Percentiles rank a stretch among this genome's conserved stretches.
Conservation (phyloP, 2,113 vertebrate genomes). For the Leptobrachium ailaonicum region DNA sequence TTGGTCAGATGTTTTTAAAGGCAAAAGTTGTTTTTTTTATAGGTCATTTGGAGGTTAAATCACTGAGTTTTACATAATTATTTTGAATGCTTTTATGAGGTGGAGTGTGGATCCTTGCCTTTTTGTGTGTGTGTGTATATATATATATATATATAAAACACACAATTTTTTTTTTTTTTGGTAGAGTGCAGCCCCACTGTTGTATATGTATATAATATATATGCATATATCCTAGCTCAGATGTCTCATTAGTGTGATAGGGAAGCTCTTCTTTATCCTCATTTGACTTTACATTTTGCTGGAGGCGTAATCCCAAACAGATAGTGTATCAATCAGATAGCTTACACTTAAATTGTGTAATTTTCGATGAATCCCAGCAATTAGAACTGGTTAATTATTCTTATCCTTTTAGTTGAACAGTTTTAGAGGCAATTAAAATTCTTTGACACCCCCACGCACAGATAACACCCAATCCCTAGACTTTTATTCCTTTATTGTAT, state of each 20-base stretch:
- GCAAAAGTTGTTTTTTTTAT: too few relatives aligned
- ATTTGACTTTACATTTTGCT: not conserved
- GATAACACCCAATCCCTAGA: not conserved
- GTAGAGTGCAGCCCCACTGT: too few relatives aligned
- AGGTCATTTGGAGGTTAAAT: too few relatives aligned
- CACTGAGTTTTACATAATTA: too few relatives aligned
- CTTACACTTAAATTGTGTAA: not conserved
- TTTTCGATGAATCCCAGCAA: not conserved
- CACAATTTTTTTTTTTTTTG: too few relatives aligned
- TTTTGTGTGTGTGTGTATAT: too few relatives aligned
- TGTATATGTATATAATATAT: too few relatives aligned
- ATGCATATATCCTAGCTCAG: not conserved
- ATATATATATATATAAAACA: too few relatives aligned
- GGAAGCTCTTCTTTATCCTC: not conserved
- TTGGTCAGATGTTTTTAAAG: too few relatives aligned
- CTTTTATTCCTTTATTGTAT: too few relatives aligned
- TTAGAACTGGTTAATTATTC: not conserved
- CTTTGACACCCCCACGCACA: not conserved
- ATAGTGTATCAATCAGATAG: not conserved
- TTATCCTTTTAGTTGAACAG: not conserved
- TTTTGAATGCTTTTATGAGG: too few relatives aligned
- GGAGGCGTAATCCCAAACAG: not conserved
- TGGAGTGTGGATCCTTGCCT: too few relatives aligned
- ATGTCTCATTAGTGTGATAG: not conserved
- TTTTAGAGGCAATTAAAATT: conserved; percentile 4